Evolutionary conservation across 2,888 invertebrate species (phyloP), one percentile per base, ranked within the genome.

Genomic region (Plagiodera versicolora): DNA sequence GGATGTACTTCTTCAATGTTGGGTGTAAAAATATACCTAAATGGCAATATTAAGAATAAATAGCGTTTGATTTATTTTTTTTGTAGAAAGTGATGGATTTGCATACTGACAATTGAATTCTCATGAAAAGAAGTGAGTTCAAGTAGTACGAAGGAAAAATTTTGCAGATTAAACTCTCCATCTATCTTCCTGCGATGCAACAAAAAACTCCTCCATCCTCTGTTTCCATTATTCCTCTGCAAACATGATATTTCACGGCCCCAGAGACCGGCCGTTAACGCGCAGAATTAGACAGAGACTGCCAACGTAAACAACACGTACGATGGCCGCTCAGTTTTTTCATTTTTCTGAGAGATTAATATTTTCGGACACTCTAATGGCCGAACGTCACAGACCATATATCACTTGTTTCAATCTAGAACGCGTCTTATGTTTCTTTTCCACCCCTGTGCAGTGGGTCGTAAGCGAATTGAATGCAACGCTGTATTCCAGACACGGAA

Each of bases 331-430:
- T 61, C 71, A 71, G 75, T 77, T 79, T 79, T 78, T 77, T 79
- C 77, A 76, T 79, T 79, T 78, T 79, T 79, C 77, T 77, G 72
- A 75, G 80, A 81, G 80, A 81, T 81, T 81, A 81, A 81, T 81
- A 81, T 81, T 81, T 81, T 81, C 72, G 80, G 81, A 81, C 81
- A 80, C 80, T 78, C 80, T 81, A 81, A 81, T 81, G 80, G 80
- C 77, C 77, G 24, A 77, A 79, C 80, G 80, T 81, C 81, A 79
- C 78, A 78, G 79, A 76, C 80, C 78, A 81, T 81, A 81, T 80
- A 81, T 81, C 81, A 81, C 80, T 80, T 79, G 80, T 80, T 80
- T 80, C 81, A 80, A 81, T 81, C 80, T 80, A 80, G 80, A 78
- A 73, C 77, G 76, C 80, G 80, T 80, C 80, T 81, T 81, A 80